A percentile compares a stretch with the other conserved stretches of the same genome.
Conservation (phyloP, 2,797 vertebrate species). For the Megalops cyprinoides region DNA sequence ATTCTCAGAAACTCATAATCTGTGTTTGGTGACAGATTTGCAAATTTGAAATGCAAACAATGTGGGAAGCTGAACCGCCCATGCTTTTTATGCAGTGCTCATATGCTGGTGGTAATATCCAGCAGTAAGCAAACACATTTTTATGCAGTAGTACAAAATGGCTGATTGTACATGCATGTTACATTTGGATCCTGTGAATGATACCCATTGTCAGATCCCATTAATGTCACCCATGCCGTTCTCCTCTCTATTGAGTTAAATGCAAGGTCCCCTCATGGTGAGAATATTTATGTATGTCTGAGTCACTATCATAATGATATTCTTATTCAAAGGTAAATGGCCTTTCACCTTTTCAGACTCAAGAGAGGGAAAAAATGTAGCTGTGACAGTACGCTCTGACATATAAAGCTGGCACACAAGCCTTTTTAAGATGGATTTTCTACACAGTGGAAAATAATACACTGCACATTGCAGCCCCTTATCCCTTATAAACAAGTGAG, state of each 20-base stretch:
- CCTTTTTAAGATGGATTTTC: not conserved
- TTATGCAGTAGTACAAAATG: conserved; percentile 50
- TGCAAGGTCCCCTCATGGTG: conserved; percentile 57
- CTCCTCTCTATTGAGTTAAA: conserved; percentile 67
- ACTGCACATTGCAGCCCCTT: not conserved
- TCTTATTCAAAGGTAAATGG: conserved; percentile 41
- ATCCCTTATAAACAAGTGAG: not conserved
- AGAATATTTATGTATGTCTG: conserved; percentile 55
- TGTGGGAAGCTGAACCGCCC: not conserved
- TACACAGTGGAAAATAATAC: not conserved
- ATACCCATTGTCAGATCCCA: conserved; percentile 61
- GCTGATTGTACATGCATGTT: conserved; percentile 55
- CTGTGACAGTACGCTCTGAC: conserved; percentile 34
- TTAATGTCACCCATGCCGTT: conserved; percentile 58
- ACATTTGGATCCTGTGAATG: conserved; percentile 50
- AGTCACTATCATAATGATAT: conserved; percentile 65
- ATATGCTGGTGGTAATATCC: conserved; percentile 20
- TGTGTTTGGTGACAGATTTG: conserved; percentile 26
- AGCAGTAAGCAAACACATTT: conserved; percentile 16
- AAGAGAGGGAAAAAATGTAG: conserved; percentile 34
- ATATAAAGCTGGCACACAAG: conserved; percentile 3
- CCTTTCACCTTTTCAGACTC: conserved; percentile 17
- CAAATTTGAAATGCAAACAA: conserved; percentile 19
- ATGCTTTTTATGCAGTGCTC: conserved; percentile 30
- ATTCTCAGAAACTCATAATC: conserved; percentile 17